Evolutionary conservation across 2,113 vertebrate genomes (phyloP).

Genomic region (Girardinichthys multiradiatus): DNA sequence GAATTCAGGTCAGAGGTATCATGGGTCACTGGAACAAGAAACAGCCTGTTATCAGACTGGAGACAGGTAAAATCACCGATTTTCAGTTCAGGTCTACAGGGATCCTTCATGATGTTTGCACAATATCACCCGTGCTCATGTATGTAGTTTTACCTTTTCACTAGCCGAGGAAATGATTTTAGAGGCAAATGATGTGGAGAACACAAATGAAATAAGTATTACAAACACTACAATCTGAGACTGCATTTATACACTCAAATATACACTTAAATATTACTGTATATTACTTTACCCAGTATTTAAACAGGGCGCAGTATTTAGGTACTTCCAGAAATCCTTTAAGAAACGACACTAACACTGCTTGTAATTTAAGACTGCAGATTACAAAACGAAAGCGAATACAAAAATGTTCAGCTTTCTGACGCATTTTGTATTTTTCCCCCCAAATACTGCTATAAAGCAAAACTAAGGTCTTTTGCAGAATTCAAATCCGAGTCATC

Average conservation of each 20-base stretch:
- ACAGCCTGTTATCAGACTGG: slow-evolving; percentile 4
- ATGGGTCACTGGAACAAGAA: slow-evolving; percentile 9
- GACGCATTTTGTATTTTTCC: neutral
- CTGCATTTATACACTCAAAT: too few species aligned
- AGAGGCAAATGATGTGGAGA: neutral
- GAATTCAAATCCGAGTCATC: too few species aligned
- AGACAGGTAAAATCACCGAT: slow-evolving; percentile 22
- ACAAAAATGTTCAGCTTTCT: neutral
- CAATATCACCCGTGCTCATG: neutral
- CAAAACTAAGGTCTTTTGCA: neutral
- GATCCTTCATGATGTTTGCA: neutral
- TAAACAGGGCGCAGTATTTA: too few species aligned
- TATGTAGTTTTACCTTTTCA: neutral
- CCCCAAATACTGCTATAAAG: neutral
- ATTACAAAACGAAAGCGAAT: neutral
- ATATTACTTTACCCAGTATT: too few species aligned
- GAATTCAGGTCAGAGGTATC: slow-evolving; percentile 26
- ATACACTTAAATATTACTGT: too few species aligned
- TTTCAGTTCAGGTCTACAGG: slow-evolving; percentile 10
- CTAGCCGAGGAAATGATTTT: slow-evolving; percentile 13
- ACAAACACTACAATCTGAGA: too few species aligned
- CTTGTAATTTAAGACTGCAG: neutral
- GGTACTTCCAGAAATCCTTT: neutral
- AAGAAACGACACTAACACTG: neutral
- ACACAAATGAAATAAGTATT: slow-evolving; percentile 1